Conservation (phyloP, 1,140 invertebrate genomes). For the Dreissena rostriformis region DNA sequence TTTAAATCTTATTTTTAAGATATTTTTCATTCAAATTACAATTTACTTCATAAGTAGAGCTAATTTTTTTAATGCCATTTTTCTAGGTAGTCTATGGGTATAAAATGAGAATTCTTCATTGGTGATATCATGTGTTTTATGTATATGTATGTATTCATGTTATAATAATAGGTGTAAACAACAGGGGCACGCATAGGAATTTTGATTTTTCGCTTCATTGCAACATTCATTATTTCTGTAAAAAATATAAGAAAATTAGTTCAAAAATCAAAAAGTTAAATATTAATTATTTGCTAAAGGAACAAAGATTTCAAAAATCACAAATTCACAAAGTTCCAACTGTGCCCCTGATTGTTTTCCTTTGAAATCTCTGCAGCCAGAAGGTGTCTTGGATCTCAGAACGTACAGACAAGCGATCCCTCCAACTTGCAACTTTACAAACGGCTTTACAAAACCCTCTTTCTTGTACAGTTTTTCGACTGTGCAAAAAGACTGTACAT, state of each 20-base stretch:
- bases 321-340: slow-evolving; percentile 8
- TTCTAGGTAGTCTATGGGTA: slow-evolving; percentile 5
- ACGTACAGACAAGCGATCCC: slow-evolving; percentile 12
- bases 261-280: neutral
- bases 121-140: neutral
- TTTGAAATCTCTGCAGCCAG: slow-evolving; percentile 55
- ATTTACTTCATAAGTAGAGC: neutral
- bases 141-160: slow-evolving; percentile 1
- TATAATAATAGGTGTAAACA: slow-evolving; percentile 17
- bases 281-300: neutral
- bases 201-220: neutral
- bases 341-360: slow-evolving; percentile 47
- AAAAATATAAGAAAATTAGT: slow-evolving; percentile 26
- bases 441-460: neutral
- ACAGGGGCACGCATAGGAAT: slow-evolving; percentile 6
- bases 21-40: neutral
- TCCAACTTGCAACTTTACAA: slow-evolving; percentile 35
- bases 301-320: neutral
- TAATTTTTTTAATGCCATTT: neutral
- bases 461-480: neutral
- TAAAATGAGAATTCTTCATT: neutral
- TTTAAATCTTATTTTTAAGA: neutral
- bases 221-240: slow-evolving; percentile 18
- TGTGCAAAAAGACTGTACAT: neutral
- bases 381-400: neutral